Percentiles rank a stretch among this genome's conserved stretches.
phyloP scores from a whole-genome alignment of 2,797 vertebrate species.

The Pangasius krempfi region DNA sequence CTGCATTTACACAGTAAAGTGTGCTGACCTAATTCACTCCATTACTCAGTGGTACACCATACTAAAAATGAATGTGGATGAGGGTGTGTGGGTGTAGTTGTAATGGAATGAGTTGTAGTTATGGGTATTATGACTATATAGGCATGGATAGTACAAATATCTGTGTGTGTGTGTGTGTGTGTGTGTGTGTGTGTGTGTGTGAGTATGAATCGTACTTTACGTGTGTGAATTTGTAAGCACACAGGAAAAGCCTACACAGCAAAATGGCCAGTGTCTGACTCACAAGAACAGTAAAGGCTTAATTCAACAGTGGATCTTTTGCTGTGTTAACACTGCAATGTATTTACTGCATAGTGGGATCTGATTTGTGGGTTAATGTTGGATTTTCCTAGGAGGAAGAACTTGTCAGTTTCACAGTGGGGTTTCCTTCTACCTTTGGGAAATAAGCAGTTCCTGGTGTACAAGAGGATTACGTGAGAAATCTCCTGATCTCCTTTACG shows the following conservation, averaged over 20 bases:
- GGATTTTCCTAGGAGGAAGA: slow-evolving; percentile 29
- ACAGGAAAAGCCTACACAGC: neutral
- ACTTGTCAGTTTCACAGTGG: neutral
- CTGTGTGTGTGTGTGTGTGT: too few relatives aligned
- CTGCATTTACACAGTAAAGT: neutral
- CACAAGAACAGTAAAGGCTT: neutral
- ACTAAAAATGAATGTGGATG: neutral
- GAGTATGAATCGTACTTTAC: neutral
- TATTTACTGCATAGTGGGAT: neutral
- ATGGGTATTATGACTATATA: neutral
- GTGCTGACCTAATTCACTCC: neutral
- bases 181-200: too few relatives aligned
- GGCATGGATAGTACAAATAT: neutral
- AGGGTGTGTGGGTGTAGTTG: neutral
- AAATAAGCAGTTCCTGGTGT: neutral
- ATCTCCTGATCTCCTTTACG: neutral
- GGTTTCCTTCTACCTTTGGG: slow-evolving; percentile 10
- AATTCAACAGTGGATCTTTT: neutral
- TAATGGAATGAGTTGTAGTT: neutral
- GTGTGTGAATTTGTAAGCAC: neutral
- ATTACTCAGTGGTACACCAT: neutral
- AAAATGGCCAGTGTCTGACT: neutral
- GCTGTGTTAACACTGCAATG: too few relatives aligned
- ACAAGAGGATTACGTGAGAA: neutral
- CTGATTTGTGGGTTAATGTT: neutral